phyloP scores from a whole-genome alignment of 2,797 vertebrate genomes.

The Phaenicophaeus curvirostris region DNA sequence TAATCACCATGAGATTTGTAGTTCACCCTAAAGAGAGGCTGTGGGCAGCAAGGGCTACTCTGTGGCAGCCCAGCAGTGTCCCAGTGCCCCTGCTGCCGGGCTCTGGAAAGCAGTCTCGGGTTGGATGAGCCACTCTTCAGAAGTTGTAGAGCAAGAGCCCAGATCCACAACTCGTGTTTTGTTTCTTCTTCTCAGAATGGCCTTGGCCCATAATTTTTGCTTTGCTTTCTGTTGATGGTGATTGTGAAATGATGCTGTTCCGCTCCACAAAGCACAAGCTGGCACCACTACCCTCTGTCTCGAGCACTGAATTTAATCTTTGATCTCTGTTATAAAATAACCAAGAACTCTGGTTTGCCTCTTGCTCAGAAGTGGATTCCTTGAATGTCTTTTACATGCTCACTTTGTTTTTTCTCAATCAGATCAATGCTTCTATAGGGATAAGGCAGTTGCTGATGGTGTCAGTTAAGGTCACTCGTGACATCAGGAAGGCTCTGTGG shows the following conservation, averaged over 20 bases:
- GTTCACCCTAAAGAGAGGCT: background rate
- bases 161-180: background rate
- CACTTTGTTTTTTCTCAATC: background rate
- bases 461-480: background rate
- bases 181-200: background rate
- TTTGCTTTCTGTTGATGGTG: background rate
- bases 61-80: rapidly evolving
- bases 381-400: background rate
- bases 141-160: background rate
- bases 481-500: background rate
- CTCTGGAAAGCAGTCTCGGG: background rate
- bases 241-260: background rate
- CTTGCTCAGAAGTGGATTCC: background rate
- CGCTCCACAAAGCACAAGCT: background rate
- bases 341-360: background rate
- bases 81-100: no score
- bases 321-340: conserved; percentile 20
- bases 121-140: background rate
- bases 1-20: background rate
- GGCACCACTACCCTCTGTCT: background rate
- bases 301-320: background rate
- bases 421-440: background rate
- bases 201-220: background rate
- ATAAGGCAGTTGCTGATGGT: background rate
- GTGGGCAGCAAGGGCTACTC: background rate